Base-by-base conservation (phyloP, 2,888 invertebrate genomes). In the Helicoverpa assulta region DNA sequence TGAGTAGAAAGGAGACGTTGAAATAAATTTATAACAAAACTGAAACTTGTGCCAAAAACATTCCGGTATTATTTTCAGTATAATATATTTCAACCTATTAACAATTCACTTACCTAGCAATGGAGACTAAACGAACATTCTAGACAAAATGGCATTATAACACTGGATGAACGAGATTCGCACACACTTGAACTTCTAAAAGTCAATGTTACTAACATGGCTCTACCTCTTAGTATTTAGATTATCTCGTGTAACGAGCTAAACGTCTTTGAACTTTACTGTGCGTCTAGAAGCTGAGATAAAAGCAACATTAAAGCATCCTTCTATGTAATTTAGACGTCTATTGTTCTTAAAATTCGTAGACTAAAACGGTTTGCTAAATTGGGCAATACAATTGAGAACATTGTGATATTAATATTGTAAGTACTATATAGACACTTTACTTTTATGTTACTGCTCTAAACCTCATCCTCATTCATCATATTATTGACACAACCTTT, bases 281-380 rank as follows among this genome's bases (percentile, higher is more conserved):
- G 47, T 72, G 26, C 58, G 40, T 59, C 70, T 55, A 70, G 47
- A 55, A 37, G 14, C 51, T 37, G 29, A 29, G 7, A 51, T 60
- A 69, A 73, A 55, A 58, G 50, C 57, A 29, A 33, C 53, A 5
- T 55, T 67, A 56, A 67, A 80, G 54, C 60, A 66, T 51, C 60
- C 50, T 67, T 51, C 54, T 65, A 33, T 21, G 55, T 55, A 59
- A 59, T 66, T 55, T 60, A 59, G 6, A 40, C 4, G 50, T n/a
- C 67, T 56, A 73, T 79, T 79, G 81, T 81, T 58, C 58, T 66
- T 26, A n/a, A 37, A 67, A 67, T 57, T 52, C 14, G 29, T 47
- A 55, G n/a, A 40, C 19, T 47, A n/a, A 56, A 16, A 63, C 47
- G 6, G 76, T 67, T 72, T 73, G 18, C 52, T 33, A 58, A 68